Percentiles rank a stretch among this genome's conserved stretches.
Evolutionary conservation across 2,888 invertebrate species (phyloP).

Genomic region (Nysson spinosus): DNA sequence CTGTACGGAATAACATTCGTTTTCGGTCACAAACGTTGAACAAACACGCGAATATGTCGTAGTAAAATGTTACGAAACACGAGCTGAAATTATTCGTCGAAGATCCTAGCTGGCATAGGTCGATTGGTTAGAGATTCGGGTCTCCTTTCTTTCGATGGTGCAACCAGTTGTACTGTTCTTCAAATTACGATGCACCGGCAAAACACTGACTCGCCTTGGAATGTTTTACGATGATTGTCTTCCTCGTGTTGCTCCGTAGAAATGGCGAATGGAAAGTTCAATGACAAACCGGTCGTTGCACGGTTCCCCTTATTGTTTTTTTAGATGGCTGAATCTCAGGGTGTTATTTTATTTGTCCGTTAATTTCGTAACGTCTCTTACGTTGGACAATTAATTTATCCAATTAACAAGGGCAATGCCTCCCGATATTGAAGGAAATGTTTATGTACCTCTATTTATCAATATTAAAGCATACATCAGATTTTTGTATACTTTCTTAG

Average conservation of each 20-base stretch:
- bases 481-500: too few species aligned
- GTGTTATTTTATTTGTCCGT: too few species aligned
- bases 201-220: not conserved
- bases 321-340: not conserved
- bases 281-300: constrained; percentile 12
- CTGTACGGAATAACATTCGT: constrained; percentile 24
- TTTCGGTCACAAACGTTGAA: constrained; percentile 8
- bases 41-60: constrained; percentile 8
- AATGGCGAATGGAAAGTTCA: constrained; percentile 11
- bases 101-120: not conserved
- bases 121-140: constrained; percentile 1
- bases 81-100: not conserved
- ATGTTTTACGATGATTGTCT: not conserved
- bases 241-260: not conserved
- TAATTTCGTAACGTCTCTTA: too few species aligned
- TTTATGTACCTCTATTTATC: too few species aligned
- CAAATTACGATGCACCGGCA: constrained; percentile 1
- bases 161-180: not conserved
- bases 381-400: too few species aligned
- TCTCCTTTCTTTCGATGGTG: not conserved
- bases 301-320: constrained; percentile 1
- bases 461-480: too few species aligned
- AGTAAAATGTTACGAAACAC: constrained; percentile 32
- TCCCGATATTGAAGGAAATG: not conserved
- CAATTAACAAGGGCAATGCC: not conserved